These are phyloP conservation scores for Clarias laeviceps DNA, from an alignment of 2,797 vertebrate species.

Conservation along the genomic window DNA sequence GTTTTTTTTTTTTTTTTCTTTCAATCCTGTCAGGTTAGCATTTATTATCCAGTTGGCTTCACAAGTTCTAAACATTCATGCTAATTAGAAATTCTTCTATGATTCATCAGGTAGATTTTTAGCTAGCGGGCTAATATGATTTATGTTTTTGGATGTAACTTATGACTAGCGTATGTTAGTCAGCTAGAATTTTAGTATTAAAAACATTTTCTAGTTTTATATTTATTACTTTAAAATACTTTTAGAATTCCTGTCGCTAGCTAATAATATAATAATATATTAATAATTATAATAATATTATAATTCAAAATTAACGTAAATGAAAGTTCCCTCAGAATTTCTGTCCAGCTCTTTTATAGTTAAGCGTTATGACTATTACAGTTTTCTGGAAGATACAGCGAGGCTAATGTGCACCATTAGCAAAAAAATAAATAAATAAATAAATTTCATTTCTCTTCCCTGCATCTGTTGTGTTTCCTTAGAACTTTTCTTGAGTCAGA, in stretches of 20 bases:
- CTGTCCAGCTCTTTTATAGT: neutral
- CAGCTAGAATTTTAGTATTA: neutral
- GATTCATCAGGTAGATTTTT: neutral
- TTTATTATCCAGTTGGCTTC: neutral
- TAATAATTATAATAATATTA: too few species aligned
- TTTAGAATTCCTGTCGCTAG: neutral
- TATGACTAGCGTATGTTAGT: neutral
- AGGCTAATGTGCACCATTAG: neutral
- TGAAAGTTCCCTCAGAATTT: neutral
- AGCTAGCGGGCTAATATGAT: neutral
- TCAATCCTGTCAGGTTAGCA: neutral
- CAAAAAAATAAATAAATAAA: too few species aligned
- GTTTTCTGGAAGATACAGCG: neutral
- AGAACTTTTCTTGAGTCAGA: neutral
- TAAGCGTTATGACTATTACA: neutral
- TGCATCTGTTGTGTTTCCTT: neutral
- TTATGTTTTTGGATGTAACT: neutral
- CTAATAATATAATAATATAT: too few species aligned
- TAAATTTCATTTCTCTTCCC: neutral
- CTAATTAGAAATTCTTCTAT: neutral
- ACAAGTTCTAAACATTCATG: neutral
- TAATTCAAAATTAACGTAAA: neutral
- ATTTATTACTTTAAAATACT: neutral
- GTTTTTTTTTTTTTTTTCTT: neutral
- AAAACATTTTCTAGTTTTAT: neutral